Conservation (phyloP, 2,888 invertebrate species). For the Agrochola litura region DNA sequence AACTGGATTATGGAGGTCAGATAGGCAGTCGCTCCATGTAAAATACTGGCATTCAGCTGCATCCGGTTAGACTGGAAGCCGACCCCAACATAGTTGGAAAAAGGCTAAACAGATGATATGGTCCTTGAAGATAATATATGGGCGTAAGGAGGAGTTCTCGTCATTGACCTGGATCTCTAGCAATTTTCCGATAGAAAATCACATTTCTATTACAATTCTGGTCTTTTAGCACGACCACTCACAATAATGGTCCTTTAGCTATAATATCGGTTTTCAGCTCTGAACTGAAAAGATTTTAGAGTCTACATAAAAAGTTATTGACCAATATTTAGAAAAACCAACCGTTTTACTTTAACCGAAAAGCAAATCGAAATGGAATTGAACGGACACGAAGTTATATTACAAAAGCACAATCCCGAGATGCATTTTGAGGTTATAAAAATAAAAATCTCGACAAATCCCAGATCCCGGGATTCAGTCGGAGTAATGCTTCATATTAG, state of each 20-base stretch:
- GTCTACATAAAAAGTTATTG: slow-evolving; percentile 38
- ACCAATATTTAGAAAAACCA: slow-evolving; percentile 40
- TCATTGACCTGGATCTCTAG: not conserved
- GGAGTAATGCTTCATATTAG: slow-evolving; percentile 71
- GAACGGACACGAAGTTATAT: slow-evolving; percentile 51
- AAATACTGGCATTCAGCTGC: too few relatives aligned
- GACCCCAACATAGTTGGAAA: too few relatives aligned
- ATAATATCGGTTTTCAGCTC: slow-evolving; percentile 1
- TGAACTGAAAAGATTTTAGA: slow-evolving; percentile 18
- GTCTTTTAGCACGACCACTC: slow-evolving; percentile 13
- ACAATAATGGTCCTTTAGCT: slow-evolving; percentile 18
- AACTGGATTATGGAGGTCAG: too few relatives aligned
- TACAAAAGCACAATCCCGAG: slow-evolving; percentile 57
- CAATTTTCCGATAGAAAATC: not conserved
- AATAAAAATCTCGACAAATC: slow-evolving; percentile 64
- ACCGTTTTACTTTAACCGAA: slow-evolving; percentile 39
- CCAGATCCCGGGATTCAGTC: slow-evolving; percentile 55
- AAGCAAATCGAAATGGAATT: slow-evolving; percentile 54
- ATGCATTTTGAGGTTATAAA: slow-evolving; percentile 69
- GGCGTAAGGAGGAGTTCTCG: not conserved
- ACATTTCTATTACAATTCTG: not conserved
- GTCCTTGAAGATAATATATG: too few relatives aligned
- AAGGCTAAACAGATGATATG: too few relatives aligned
- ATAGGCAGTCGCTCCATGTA: too few relatives aligned
- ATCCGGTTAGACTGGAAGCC: too few relatives aligned